Conservation (phyloP, 2,797 vertebrate genomes). For the Pipistrellus nathusii region DNA sequence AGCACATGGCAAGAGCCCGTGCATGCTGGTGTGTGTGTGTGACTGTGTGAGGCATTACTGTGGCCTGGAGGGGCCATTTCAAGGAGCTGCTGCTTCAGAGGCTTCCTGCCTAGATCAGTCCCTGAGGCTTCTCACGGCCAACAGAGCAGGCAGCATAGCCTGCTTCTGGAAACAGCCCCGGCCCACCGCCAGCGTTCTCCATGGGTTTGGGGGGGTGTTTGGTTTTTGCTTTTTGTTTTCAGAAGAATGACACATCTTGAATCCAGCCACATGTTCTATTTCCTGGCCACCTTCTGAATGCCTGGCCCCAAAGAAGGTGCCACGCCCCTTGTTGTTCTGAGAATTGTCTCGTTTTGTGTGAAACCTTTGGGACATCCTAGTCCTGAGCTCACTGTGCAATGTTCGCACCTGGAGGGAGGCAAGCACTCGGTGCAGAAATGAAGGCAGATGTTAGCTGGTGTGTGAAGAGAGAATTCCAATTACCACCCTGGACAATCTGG, state of each 20-base stretch:
- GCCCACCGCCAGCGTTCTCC: neutral
- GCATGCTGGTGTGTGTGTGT: too few relatives aligned
- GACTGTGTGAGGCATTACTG: accelerated
- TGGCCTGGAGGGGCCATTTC: neutral
- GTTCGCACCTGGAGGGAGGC: neutral
- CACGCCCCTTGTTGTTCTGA: neutral
- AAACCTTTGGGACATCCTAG: neutral
- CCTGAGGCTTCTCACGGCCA: neutral
- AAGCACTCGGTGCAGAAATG: neutral
- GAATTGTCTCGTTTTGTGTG: neutral
- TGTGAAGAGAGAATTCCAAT: neutral
- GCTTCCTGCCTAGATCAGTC: neutral
- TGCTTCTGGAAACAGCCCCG: neutral
- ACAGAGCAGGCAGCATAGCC: neutral
- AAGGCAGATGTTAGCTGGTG: neutral
- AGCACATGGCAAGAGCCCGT: neutral
- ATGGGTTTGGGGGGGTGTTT: neutral
- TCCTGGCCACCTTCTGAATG: slow-evolving; percentile 33
- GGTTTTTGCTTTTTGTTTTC: neutral
- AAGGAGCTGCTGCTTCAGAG: neutral
- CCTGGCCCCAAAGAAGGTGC: neutral
- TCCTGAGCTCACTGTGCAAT: neutral
- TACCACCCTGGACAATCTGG: neutral
- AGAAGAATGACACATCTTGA: neutral
- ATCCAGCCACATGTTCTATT: neutral